A percentile compares a stretch with the other conserved stretches of the same genome.
Conservation (phyloP, 2,888 invertebrate species). For the Endotricha flammealis region DNA sequence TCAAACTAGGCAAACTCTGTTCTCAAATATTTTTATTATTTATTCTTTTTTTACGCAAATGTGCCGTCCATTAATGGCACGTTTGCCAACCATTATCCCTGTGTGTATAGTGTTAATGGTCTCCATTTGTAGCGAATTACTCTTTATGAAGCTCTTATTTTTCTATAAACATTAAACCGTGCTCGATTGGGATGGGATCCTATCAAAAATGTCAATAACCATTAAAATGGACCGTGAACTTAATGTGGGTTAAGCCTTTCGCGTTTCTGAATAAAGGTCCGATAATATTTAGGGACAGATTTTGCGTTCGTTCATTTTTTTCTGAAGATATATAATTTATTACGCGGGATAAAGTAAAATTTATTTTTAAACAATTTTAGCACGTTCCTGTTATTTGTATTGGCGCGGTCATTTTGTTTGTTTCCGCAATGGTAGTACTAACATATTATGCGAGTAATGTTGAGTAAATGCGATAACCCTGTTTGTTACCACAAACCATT, state of each 20-base stretch:
- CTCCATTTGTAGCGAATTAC: slow-evolving; percentile 24
- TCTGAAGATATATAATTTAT: slow-evolving; percentile 5
- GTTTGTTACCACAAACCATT: no score
- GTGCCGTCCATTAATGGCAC: no score
- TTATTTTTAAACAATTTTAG: slow-evolving; percentile 9
- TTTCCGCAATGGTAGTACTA: no score
- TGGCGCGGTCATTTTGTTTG: no score
- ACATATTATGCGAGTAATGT: no score
- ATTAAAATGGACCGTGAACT: slow-evolving; percentile 16
- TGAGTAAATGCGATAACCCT: no score
- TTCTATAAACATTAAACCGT: slow-evolving; percentile 22
- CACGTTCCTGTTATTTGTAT: no score
- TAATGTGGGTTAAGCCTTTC: slow-evolving; percentile 18
- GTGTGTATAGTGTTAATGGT: slow-evolving; percentile 21
- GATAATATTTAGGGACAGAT: slow-evolving; percentile 14
- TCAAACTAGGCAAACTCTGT: no score
- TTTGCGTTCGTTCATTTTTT: slow-evolving; percentile 5
- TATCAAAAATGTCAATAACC: slow-evolving; percentile 19
- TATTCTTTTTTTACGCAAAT: no score
- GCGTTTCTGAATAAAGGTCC: slow-evolving; percentile 12
- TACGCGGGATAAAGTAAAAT: not conserved
- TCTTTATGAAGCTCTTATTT: slow-evolving; percentile 26
- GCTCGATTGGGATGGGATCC: slow-evolving; percentile 10
- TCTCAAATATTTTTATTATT: no score
- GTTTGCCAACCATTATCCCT: not conserved